Base-by-base conservation (phyloP, 1,140 invertebrate genomes). In the Ooceraea biroi region DNA sequence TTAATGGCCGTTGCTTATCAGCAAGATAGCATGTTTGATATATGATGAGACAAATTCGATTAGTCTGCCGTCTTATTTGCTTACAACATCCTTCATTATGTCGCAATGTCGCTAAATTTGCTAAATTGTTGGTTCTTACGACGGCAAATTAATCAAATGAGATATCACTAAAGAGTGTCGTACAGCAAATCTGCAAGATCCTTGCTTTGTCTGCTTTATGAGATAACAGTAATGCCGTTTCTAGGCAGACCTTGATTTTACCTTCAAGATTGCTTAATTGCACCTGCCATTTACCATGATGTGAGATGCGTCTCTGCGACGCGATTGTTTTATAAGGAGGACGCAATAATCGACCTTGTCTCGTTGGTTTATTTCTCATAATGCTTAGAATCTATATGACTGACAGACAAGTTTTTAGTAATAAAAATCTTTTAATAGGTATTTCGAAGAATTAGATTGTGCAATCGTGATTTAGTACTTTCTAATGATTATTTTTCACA, bases 201-300 rank as follows among this genome's bases (percentile, higher is more conserved):
- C 36, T 7, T n/a, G 14, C n/a, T 2, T 25, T 68, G 30, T 55
- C 36, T 19, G 0, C 27, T 44, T 78, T 78, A 10, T 14, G 22
- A 78, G 63, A 78, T 69, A 61, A 69, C 63, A 57, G 63, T 68
- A 68, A 55, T 55, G 22, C n/a, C 63, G 25, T 30, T 78, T 41
- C 55, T 36, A 77, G 44, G 50, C 50, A 66, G 44, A 50, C 73
- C 65, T 80, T 80, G 65, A 71, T 78, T 65, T 44, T 69, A 25
- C 30, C 55, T 69, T 8, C 52, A 58, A 76, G 44, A 44, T 65
- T 55, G 14, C 17, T 71, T 69, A 71, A 69, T 80, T 80, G 12
- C 57, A 57, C 50, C 63, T 69, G 73, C 19, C 73, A 63, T 27
- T 58, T 41, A 48, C n/a, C 30, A 22, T 41, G 22, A 68, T 41